Evolutionary conservation across 2,113 vertebrate species (phyloP).

Genomic region (Zeus faber): DNA sequence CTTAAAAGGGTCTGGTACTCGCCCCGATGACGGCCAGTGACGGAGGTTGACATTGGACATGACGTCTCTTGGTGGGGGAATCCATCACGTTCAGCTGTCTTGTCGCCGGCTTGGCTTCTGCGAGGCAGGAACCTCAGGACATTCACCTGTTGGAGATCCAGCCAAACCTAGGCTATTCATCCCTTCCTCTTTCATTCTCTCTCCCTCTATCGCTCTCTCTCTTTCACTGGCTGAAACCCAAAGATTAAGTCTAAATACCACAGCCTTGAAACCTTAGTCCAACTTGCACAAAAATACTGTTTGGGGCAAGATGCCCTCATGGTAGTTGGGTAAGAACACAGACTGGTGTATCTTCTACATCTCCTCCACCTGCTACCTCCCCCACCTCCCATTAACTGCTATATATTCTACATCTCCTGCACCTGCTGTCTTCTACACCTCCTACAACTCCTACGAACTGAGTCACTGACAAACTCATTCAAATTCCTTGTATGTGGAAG

Average conservation of each 20-base stretch:
- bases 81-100: conserved; percentile 42
- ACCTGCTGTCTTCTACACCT: too few relatives aligned
- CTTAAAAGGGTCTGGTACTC: conserved; percentile 33
- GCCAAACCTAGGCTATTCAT: background rate
- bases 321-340: too few relatives aligned
- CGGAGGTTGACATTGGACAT: too few relatives aligned
- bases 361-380: too few relatives aligned
- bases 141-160: conserved; percentile 33
- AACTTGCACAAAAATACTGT: background rate
- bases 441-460: too few relatives aligned
- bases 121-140: conserved; percentile 20
- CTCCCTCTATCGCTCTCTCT: background rate
- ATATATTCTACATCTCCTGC: too few relatives aligned
- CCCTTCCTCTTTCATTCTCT: background rate
- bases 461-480: too few relatives aligned
- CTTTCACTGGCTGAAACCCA: background rate
- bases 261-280: background rate
- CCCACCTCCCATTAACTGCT: too few relatives aligned
- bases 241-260: background rate
- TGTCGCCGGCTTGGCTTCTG: conserved; percentile 9
- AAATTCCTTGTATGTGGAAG: too few relatives aligned
- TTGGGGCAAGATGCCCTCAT: too few relatives aligned
- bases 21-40: conserved; percentile 17
- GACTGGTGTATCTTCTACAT: too few relatives aligned
- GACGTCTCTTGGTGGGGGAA: conserved; percentile 51